Conservation (phyloP, 2,888 invertebrate species). For the Gortyna flavago region DNA sequence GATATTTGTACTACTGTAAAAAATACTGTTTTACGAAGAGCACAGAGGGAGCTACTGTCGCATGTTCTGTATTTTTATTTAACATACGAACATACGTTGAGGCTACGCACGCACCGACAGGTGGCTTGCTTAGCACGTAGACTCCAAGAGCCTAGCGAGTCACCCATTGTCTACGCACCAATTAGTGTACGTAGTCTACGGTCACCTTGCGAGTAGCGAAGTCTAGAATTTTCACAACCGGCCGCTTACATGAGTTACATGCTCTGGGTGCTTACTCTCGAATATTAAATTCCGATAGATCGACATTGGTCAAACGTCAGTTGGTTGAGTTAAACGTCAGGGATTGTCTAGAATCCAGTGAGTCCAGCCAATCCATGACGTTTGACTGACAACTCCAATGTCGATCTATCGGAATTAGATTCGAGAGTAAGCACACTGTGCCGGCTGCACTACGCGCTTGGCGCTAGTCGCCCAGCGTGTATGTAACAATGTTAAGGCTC, state of each 20-base stretch:
- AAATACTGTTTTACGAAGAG: not conserved
- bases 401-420: no score
- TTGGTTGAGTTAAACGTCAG: no score
- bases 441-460: not conserved
- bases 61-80: not conserved
- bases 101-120: not conserved
- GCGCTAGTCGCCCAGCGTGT: not conserved
- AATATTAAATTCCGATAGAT: no score
- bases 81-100: not conserved
- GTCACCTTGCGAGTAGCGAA: not conserved
- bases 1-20: not conserved
- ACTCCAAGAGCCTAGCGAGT: not conserved
- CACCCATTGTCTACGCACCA: no score
- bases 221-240: not conserved
- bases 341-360: no score
- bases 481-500: not conserved
- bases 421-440: no score
- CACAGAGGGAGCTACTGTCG: conserved; percentile 30
- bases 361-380: no score
- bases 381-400: no score
- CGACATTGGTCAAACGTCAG: no score
- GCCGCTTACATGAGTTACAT: no score
- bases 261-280: no score
- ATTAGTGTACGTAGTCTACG: no score
- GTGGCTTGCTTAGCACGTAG: not conserved